A percentile compares a stretch with the other conserved stretches of the same genome.
phyloP scores from a whole-genome alignment of 2,797 vertebrate genomes.

The Pristis pectinata region DNA sequence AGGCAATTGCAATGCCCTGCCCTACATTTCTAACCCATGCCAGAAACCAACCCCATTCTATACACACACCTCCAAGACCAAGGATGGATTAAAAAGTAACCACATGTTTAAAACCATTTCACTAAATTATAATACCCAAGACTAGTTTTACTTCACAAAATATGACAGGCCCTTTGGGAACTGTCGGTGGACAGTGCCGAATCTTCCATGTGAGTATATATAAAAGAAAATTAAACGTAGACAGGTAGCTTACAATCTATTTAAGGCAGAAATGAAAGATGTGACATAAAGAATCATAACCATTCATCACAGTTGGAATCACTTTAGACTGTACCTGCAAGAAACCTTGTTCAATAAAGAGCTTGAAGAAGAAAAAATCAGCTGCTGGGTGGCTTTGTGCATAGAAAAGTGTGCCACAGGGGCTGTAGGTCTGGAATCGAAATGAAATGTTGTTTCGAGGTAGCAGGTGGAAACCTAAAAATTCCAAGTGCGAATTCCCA shows the following conservation, averaged over 20 bases:
- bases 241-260: background rate
- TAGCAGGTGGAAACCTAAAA: conserved; percentile 61
- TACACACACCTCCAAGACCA: background rate
- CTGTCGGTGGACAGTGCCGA: background rate
- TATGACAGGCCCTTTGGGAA: background rate
- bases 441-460: conserved; percentile 62
- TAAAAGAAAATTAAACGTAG: background rate
- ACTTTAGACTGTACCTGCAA: conserved; percentile 53
- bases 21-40: background rate
- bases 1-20: background rate
- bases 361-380: conserved; percentile 62
- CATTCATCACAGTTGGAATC: background rate
- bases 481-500: conserved; percentile 72
- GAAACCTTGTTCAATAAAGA: conserved; percentile 56
- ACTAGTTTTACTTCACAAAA: background rate
- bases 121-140: background rate
- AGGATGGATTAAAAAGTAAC: background rate
- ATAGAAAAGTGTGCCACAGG: conserved; percentile 65
- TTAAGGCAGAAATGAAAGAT: background rate
- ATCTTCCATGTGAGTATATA: background rate
- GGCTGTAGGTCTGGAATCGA: conserved; percentile 62
- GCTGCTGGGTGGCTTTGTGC: conserved; percentile 50
- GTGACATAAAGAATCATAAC: background rate
- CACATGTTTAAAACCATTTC: background rate
- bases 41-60: background rate